phyloP scores from a whole-genome alignment of 2,113 vertebrate genomes.

The Leuciscus idus region DNA sequence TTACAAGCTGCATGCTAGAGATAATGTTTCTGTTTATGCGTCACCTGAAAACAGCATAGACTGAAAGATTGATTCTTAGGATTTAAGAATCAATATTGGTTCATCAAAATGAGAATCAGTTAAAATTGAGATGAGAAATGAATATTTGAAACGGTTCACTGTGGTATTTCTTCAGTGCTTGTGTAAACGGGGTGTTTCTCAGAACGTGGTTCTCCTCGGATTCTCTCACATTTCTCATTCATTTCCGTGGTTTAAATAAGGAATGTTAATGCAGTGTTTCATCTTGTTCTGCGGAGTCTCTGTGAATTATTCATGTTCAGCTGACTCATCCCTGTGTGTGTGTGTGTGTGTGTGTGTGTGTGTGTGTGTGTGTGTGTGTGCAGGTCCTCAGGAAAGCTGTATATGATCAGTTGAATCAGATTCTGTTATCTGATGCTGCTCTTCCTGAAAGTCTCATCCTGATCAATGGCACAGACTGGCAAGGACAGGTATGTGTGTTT shows the following conservation, averaged over 20 bases:
- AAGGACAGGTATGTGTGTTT: slow-evolving; percentile 58
- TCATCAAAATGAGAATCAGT: too few relatives aligned
- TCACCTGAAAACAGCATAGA: too few relatives aligned
- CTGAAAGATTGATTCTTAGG: too few relatives aligned
- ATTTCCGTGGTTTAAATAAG: slow-evolving; percentile 45
- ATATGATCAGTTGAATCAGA: slow-evolving; percentile 89
- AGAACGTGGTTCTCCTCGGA: background rate
- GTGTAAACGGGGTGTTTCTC: background rate
- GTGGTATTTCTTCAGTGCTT: too few relatives aligned
- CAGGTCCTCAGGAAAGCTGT: slow-evolving; percentile 84
- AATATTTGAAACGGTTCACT: too few relatives aligned
- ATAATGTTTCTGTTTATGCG: too few relatives aligned
- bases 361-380: slow-evolving; percentile 35
- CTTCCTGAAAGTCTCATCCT: slow-evolving; percentile 86
- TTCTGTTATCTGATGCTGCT: slow-evolving; percentile 80
- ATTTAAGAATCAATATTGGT: too few relatives aligned
- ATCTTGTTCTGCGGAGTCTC: slow-evolving; percentile 45
- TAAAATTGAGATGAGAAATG: too few relatives aligned
- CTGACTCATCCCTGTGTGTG: slow-evolving; percentile 26
- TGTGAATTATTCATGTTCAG: slow-evolving; percentile 55
- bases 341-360: slow-evolving; percentile 25
- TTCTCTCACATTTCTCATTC: background rate
- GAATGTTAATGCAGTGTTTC: slow-evolving; percentile 37
- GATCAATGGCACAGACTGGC: slow-evolving; percentile 69
- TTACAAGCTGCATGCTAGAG: too few relatives aligned